Conservation (phyloP, 2,797 vertebrate genomes). For the Carduelis carduelis region DNA sequence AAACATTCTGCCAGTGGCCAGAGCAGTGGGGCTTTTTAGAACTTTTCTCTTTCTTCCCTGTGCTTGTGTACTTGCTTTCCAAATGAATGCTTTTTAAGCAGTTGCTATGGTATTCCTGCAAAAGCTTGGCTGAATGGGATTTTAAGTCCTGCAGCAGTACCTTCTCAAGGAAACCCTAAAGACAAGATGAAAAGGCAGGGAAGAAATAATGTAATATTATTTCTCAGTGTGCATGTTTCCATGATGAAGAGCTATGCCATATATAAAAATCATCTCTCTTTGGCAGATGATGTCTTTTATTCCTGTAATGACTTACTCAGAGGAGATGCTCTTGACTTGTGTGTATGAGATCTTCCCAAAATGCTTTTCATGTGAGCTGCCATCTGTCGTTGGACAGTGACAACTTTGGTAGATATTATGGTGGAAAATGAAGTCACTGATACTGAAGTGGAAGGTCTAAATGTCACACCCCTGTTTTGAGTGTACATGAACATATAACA, state of each 20-base stretch:
- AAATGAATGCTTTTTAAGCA: not conserved
- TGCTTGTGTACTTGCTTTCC: not conserved
- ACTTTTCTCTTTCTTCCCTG: not conserved
- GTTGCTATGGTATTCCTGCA: slow-evolving; percentile 26
- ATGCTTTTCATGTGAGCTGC: not conserved
- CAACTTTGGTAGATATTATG: not conserved
- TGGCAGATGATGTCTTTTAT: not conserved
- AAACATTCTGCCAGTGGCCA: not conserved
- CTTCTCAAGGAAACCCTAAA: not conserved
- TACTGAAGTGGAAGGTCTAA: not conserved
- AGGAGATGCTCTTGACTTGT: not conserved
- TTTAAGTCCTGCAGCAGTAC: not conserved
- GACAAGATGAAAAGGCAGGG: not conserved
- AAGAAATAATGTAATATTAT: not conserved
- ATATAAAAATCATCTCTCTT: not conserved
- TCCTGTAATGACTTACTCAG: not conserved
- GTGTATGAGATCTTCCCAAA: not conserved
- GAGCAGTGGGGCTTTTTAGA: not conserved
- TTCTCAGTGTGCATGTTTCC: not conserved
- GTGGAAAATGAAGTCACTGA: not conserved
- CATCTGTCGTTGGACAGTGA: not conserved
- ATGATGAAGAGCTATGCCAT: not conserved
- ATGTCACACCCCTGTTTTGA: not conserved
- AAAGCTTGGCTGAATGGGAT: not conserved
- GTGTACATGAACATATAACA: not conserved